phyloP scores from a whole-genome alignment of 1,140 invertebrate genomes.

The Drosophila persimilis region DNA sequence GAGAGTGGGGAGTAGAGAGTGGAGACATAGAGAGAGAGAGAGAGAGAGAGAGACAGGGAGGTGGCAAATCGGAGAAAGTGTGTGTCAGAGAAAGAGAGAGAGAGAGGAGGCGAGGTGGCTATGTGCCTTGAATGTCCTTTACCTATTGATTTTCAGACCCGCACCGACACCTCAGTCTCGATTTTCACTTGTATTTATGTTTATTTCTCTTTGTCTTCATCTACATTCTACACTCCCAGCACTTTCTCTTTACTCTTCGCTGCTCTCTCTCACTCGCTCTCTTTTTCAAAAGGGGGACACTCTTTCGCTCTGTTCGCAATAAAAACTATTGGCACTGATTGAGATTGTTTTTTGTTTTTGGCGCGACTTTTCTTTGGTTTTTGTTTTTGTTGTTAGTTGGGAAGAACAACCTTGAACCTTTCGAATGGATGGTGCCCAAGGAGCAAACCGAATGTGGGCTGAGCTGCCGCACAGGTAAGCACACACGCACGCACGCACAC shows the following conservation, averaged over 20 bases:
- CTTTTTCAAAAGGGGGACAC: not conserved
- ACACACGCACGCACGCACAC: not conserved
- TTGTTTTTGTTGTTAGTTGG: slow-evolving; percentile 6
- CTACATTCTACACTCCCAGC: not conserved
- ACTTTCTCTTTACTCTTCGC: not conserved
- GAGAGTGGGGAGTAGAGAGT: slow-evolving; percentile 4
- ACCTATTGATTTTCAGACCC: slow-evolving; percentile 53
- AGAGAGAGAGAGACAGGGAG: slow-evolving; percentile 18
- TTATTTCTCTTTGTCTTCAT: slow-evolving; percentile 8
- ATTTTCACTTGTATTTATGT: slow-evolving; percentile 38
- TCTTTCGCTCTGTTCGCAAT: not conserved
- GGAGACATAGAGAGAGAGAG: slow-evolving; percentile 1
- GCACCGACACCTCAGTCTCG: slow-evolving; percentile 3
- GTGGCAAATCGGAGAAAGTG: slow-evolving; percentile 1
- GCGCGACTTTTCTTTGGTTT: slow-evolving; percentile 33
- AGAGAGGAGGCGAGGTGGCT: not conserved
- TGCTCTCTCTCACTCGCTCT: too few species aligned
- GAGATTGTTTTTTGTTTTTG: slow-evolving; percentile 30
- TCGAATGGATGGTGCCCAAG: slow-evolving; percentile 14
- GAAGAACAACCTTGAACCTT: slow-evolving; percentile 56
- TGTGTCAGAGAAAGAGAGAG: slow-evolving; percentile 2
- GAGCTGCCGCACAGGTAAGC: slow-evolving; percentile 26
- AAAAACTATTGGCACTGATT: slow-evolving; percentile 35
- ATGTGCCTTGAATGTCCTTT: slow-evolving; percentile 45
- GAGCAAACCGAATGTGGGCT: not conserved